Base-by-base conservation (phyloP, 1,140 invertebrate genomes). In the Drosophila arizonae region DNA sequence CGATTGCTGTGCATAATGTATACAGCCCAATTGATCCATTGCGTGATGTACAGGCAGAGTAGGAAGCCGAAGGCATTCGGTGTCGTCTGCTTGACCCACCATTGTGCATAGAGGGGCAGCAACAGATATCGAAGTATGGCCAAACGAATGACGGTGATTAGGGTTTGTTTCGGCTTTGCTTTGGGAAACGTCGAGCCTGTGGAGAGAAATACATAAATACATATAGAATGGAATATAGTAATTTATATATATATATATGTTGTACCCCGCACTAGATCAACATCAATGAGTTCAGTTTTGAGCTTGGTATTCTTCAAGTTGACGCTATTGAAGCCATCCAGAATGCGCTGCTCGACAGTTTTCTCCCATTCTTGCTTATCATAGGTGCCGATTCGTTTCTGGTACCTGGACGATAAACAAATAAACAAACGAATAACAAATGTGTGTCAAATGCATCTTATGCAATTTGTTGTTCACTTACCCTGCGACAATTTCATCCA, bases 311-410 rank as follows among this genome's bases (percentile, higher is more conserved):
- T 96, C 90, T 97, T 96, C 91, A 97, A 96, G 43, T 97, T 96
- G 50, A 97, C 94, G 90, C 97, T 95, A 68, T 95, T 96, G 43
- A 97, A 95, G 67, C 96, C 96, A 92, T 96, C 94, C 82, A 97
- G 94, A 77, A 98, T 95, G 78, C 96, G 94, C 90, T 97, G 96
- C 90, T 99, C 98, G 65, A 98, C 95, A 63, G 96, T 97, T 82
- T 96, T 97, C 92, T 99, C 98, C 97, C 97, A 99, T 95, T 97
- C 95, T 91, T 98, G 97, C 90, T 98, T 98, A 92, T 99, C 98
- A 93, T 98, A 98, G 28, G 96, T 96, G 84, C 97, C 97, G 92
- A 99, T 98, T 94, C 98, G 96, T 90, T 96, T 96, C 91, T 97
- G 96, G 93, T 97, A 97, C 95, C 96, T 96, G 72, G 6, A 6